A percentile compares a stretch with the other conserved stretches of the same genome.
Evolutionary conservation across 2,797 vertebrate genomes (phyloP).

Genomic region (Phalloptychus januarius): DNA sequence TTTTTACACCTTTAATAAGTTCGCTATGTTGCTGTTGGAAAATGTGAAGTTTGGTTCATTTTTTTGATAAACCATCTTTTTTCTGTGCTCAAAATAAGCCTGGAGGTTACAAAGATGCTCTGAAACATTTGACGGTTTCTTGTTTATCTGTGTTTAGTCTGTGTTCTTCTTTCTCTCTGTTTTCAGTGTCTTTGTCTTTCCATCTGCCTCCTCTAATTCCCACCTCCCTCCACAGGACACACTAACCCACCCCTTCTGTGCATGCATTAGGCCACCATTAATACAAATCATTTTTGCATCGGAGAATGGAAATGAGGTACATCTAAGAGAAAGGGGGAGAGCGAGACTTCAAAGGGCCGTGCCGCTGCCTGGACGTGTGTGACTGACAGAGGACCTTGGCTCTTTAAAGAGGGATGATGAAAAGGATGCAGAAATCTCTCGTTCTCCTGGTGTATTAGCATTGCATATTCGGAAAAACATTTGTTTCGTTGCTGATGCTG

Average conservation of each 20-base stretch:
- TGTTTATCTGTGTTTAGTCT: conserved; percentile 26
- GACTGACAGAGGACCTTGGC: conserved; percentile 70
- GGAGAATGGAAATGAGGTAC: conserved; percentile 78
- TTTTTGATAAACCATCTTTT: conserved; percentile 3
- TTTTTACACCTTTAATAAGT: background rate
- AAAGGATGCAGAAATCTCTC: conserved; percentile 75
- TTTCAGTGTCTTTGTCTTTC: conserved; percentile 58
- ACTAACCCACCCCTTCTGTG: conserved; percentile 32
- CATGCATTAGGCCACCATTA: conserved; percentile 77
- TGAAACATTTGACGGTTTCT: conserved; percentile 68
- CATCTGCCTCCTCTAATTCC: conserved; percentile 60
- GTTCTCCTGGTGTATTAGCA: conserved; percentile 74
- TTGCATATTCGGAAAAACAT: conserved; percentile 66
- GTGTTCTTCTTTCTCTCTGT: conserved; percentile 46
- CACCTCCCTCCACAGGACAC: conserved; percentile 32
- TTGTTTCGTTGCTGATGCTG: conserved; percentile 60
- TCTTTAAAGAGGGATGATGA: conserved; percentile 74
- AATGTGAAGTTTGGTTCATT: conserved; percentile 3
- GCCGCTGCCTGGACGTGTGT: conserved; percentile 56
- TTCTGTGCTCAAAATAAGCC: conserved; percentile 26
- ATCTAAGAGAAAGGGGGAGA: conserved; percentile 70
- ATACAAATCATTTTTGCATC: conserved; percentile 75
- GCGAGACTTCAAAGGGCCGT: conserved; percentile 76
- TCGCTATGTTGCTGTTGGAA: conserved; percentile 1
- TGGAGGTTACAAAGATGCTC: conserved; percentile 59